phyloP scores from a whole-genome alignment of 2,113 vertebrate species.

The Irena cyanogastra region DNA sequence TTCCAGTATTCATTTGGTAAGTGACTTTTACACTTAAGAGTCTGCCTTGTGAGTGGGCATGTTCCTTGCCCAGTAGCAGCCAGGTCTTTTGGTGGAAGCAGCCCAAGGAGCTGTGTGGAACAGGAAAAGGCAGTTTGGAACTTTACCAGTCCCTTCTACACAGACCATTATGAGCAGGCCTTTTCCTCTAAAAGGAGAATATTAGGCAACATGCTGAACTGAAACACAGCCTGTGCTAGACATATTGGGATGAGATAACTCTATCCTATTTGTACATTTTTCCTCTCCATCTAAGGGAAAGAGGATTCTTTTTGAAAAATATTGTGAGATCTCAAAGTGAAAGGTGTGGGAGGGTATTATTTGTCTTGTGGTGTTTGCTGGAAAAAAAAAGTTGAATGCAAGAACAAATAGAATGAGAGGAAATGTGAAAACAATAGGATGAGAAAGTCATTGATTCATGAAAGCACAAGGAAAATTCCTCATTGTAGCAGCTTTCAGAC shows the following conservation, averaged over 20 bases:
- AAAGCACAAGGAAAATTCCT: conserved; percentile 23
- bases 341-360: not conserved
- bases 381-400: not conserved
- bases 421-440: not conserved
- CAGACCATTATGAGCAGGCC: not conserved
- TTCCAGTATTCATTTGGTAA: not conserved
- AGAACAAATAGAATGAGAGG: not conserved
- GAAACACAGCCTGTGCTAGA: not conserved
- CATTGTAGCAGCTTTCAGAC: conserved; percentile 18
- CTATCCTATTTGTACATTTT: not conserved
- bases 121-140: not conserved
- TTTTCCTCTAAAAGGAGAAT: not conserved
- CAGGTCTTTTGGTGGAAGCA: not conserved
- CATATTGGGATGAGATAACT: not conserved
- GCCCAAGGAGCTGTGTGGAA: not conserved
- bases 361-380: not conserved
- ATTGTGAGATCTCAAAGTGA: not conserved
- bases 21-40: not conserved
- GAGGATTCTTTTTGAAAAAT: not conserved
- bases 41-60: rapidly evolving
- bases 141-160: not conserved
- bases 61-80: not conserved
- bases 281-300: not conserved
- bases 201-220: not conserved
- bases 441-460: conserved; percentile 12